These are phyloP conservation scores for Anorthoa munda DNA, from an alignment of 2,888 invertebrate species.

Conservation along the genomic window DNA sequence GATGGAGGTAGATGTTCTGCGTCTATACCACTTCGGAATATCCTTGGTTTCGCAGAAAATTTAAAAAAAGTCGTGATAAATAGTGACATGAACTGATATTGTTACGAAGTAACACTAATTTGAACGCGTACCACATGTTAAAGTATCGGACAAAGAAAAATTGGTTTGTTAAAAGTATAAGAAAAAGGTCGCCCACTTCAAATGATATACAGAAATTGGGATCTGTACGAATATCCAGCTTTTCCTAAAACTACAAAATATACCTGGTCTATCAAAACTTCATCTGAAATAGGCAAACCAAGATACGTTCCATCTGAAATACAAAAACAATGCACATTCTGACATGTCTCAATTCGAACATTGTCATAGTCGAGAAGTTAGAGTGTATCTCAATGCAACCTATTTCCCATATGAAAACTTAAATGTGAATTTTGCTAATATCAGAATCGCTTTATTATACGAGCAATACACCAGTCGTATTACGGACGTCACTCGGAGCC, in stretches of 20 bases:
- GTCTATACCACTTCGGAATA: background rate
- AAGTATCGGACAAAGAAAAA: slow-evolving; percentile 23
- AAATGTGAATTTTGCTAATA: too few species aligned
- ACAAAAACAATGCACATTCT: slow-evolving; percentile 19
- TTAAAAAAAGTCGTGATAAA: slow-evolving; percentile 7
- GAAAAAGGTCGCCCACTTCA: slow-evolving; percentile 69
- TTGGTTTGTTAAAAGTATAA: slow-evolving; percentile 33
- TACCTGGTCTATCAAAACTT: slow-evolving; percentile 72
- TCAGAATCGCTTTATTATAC: too few species aligned
- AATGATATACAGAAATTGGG: slow-evolving; percentile 73
- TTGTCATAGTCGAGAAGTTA: slow-evolving; percentile 4
- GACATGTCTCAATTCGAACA: slow-evolving; percentile 26
- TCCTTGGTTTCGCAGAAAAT: slow-evolving; percentile 1
- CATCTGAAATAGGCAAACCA: slow-evolving; percentile 75
- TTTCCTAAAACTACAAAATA: slow-evolving; percentile 70
- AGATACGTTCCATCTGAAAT: slow-evolving; percentile 70
- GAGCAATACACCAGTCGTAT: too few species aligned
- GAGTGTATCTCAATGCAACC: too few species aligned
- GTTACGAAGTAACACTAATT: background rate
- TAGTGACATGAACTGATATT: slow-evolving; percentile 7
- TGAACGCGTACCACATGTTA: slow-evolving; percentile 18
- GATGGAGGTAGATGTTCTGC: too few species aligned
- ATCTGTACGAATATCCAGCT: slow-evolving; percentile 74
- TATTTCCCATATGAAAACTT: too few species aligned
- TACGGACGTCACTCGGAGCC: background rate